Base-by-base conservation (phyloP, 2,797 vertebrate genomes). In the Diplodus puntazzo region DNA sequence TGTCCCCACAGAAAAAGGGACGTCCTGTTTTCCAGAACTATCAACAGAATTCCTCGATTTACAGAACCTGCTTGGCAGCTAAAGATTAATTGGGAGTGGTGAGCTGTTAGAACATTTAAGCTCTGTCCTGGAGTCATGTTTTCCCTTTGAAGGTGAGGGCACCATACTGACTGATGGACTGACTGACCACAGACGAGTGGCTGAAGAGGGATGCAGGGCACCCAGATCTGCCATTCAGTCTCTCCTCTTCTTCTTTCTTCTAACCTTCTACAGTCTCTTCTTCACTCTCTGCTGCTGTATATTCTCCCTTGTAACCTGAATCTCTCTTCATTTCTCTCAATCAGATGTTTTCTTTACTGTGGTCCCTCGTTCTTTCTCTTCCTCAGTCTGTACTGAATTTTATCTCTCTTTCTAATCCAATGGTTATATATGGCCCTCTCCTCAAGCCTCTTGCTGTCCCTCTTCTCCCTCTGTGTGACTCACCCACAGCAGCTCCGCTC, bases 71-170 rank as follows among this genome's bases (percentile, higher is more conserved):
- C 39, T 55, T 16, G 43, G 16, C 1, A 45, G 62, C 57, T 48
- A 17, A 57, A 71, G 59, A 68, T 23, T 50, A 72, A 79, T 7
- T 9, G 11, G 57, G 45, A 66, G 52, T 18, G 54, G 57, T n/a
- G 70, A 27, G 10, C 66, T 57, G 72, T 25, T 25, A 63, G 48
- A 53, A 58, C 55, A 54, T 70, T 68, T 62, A 12, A 73, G 43
- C 46, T 73, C 34, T 61, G 78, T 67, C 63, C 75, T 53, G 58
- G 43, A 66, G 80, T 61, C 73, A 69, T 62, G 70, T 52, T 53
- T 62, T 42, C 71, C 21, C 68, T 80, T 71, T 81, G 73, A 80
- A 84, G 82, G 73, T 69, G 69, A 75, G 59, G 58, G 65, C 46
- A 27, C 20, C 13, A 2, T 23, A 39, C 57, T 42, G 74, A 50